These are phyloP conservation scores for Eumacrocentrus americanus DNA, from an alignment of 2,888 invertebrate genomes.

Conservation along the genomic window DNA sequence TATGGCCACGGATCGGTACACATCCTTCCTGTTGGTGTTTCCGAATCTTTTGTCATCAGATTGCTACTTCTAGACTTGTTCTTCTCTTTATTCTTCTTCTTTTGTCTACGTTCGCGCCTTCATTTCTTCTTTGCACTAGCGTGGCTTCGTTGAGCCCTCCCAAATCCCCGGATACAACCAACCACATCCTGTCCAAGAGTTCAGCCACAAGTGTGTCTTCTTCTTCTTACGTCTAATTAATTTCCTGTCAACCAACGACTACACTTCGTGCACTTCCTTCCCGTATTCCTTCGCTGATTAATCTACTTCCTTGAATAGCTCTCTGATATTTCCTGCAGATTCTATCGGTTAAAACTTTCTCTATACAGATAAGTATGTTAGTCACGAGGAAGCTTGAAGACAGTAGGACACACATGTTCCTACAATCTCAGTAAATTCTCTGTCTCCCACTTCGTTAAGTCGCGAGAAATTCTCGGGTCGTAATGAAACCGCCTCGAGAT, in stretches of 20 bases:
- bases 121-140: constrained; percentile 19
- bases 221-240: constrained; percentile 40
- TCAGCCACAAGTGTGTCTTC: constrained; percentile 35
- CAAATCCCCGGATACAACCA: constrained; percentile 36
- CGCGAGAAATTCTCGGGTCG: constrained; percentile 1
- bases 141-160: constrained; percentile 29
- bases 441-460: background rate
- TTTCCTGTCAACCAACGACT: constrained; percentile 40
- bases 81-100: constrained; percentile 36
- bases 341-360: background rate
- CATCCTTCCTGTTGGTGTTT: constrained; percentile 45
- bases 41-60: constrained; percentile 29
- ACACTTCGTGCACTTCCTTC: constrained; percentile 22
- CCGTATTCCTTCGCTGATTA: constrained; percentile 3
- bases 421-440: constrained; percentile 5
- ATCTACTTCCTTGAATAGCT: constrained; percentile 1
- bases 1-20: constrained; percentile 43
- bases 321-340: background rate
- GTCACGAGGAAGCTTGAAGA: background rate
- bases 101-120: constrained; percentile 34
- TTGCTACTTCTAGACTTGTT: constrained; percentile 34
- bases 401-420: constrained; percentile 3
- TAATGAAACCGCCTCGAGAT: background rate
- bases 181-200: constrained; percentile 46
- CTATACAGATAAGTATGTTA: background rate